phyloP scores from a whole-genome alignment of 2,888 invertebrate species.

The Lingula anatina region DNA sequence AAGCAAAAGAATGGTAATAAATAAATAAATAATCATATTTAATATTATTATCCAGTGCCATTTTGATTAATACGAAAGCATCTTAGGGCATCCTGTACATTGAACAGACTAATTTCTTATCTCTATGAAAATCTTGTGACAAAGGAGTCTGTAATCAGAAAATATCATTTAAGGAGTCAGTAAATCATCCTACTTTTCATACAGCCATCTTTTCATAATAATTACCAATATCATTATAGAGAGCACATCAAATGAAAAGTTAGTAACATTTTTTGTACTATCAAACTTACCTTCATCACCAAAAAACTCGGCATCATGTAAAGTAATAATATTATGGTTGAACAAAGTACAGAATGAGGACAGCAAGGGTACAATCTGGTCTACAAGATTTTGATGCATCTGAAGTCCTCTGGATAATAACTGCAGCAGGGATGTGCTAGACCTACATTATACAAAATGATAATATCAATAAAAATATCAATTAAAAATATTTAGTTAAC shows the following conservation, averaged over 20 bases:
- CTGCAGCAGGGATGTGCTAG: conserved; percentile 59
- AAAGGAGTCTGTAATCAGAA: conserved; percentile 2
- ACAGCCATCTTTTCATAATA: too few relatives aligned
- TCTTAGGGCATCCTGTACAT: too few relatives aligned
- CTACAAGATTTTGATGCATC: conserved; percentile 60
- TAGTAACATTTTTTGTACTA: background rate
- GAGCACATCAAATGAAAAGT: background rate
- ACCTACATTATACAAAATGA: conserved; percentile 24
- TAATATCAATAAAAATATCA: conserved; percentile 45
- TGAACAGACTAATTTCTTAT: too few relatives aligned
- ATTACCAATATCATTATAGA: too few relatives aligned
- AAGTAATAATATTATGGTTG: conserved; percentile 71
- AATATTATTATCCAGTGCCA: too few relatives aligned
- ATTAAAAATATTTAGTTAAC: too few relatives aligned
- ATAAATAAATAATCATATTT: too few relatives aligned
- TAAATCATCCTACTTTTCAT: too few relatives aligned
- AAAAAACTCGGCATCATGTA: conserved; percentile 83
- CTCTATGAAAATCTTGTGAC: background rate
- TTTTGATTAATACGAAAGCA: too few relatives aligned
- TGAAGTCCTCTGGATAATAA: conserved; percentile 64
- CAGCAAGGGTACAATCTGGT: conserved; percentile 69
- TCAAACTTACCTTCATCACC: conserved; percentile 26
- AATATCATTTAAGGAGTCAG: too few relatives aligned
- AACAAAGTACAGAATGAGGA: conserved; percentile 81
- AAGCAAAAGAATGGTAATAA: too few relatives aligned